Conservation (phyloP, 2,113 vertebrate genomes). For the Ammodytes dubius region DNA sequence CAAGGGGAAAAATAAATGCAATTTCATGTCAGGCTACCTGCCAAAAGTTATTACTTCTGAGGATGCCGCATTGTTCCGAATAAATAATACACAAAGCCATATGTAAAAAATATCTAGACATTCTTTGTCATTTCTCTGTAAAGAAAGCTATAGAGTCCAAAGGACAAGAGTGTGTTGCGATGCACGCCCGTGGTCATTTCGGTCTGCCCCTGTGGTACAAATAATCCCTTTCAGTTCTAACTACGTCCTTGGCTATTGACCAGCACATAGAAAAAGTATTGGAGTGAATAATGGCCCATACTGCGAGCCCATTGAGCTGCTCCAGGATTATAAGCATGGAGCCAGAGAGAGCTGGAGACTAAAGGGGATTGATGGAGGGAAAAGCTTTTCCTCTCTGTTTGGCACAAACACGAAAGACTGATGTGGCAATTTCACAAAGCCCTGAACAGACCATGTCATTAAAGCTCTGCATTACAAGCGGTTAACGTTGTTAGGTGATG, state of each 20-base stretch:
- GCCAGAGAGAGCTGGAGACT: constrained; percentile 50
- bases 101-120: not conserved
- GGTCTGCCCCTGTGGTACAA: constrained; percentile 37
- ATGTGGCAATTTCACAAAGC: constrained; percentile 54
- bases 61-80: constrained; percentile 23
- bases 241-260: constrained; percentile 57
- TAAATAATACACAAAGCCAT: constrained; percentile 1
- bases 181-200: constrained; percentile 41
- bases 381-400: constrained; percentile 44
- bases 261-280: constrained; percentile 57
- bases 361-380: constrained; percentile 33
- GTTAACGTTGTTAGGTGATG: constrained; percentile 44
- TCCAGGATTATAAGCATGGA: constrained; percentile 61
- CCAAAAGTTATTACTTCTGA: constrained; percentile 27
- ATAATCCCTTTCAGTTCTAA: constrained; percentile 58
- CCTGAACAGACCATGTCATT: constrained; percentile 21
- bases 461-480: constrained; percentile 30
- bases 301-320: constrained; percentile 58
- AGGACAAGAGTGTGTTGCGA: constrained; percentile 12
- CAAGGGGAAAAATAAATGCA: not conserved
- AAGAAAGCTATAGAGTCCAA: not conserved
- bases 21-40: constrained; percentile 43
- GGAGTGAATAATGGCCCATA: constrained; percentile 69
- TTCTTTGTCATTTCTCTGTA: not conserved
- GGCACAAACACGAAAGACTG: constrained; percentile 37